phyloP scores from a whole-genome alignment of 2,797 vertebrate species.

The Australoheros facetus region DNA sequence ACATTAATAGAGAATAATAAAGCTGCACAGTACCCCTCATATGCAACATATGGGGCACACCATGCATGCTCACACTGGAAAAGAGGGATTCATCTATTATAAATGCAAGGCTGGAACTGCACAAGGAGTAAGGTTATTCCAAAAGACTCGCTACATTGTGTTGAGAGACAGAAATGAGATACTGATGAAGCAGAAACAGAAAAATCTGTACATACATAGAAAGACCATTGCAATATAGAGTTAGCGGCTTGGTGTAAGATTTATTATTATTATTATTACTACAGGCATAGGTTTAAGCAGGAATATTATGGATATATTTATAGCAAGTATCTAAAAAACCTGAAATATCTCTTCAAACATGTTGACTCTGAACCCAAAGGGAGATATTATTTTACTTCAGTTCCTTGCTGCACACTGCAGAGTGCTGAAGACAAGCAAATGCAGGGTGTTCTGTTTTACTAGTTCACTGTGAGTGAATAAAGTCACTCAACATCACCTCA shows the following conservation, averaged over 20 bases:
- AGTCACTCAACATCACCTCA: conserved; percentile 1
- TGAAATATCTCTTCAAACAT: neutral
- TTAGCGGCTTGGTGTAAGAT: neutral
- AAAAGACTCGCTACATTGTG: conserved; percentile 39
- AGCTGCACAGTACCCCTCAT: conserved; percentile 31
- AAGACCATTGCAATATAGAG: neutral
- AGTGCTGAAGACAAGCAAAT: conserved; percentile 4
- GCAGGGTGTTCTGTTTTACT: neutral
- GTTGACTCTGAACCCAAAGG: neutral
- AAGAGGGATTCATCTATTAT: conserved; percentile 48
- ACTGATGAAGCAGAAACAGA: neutral
- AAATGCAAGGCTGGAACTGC: conserved; percentile 32
- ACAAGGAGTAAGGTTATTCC: conserved; percentile 48
- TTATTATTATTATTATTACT: neutral
- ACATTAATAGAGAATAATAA: conserved; percentile 23
- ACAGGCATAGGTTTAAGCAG: neutral
- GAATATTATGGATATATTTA: neutral
- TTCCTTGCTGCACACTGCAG: neutral
- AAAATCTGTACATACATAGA: neutral
- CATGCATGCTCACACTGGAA: conserved; percentile 29
- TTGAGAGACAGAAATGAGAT: conserved; percentile 22
- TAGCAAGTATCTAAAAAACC: neutral
- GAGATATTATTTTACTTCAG: neutral
- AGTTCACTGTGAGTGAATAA: neutral
- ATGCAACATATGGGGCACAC: conserved; percentile 23